phyloP scores from a whole-genome alignment of 2,797 vertebrate species.

The Emys orbicularis region DNA sequence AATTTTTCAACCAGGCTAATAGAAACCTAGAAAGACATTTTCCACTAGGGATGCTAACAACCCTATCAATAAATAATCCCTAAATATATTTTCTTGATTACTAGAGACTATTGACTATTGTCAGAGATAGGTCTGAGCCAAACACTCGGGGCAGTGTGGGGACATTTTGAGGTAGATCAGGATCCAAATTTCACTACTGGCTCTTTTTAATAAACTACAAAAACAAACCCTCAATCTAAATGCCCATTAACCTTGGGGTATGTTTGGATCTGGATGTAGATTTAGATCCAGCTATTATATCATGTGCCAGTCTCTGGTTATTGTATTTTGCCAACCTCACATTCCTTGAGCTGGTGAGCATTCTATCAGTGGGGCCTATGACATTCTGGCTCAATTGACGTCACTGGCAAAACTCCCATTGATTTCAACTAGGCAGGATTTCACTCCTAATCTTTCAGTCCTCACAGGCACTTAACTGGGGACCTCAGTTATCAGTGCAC shows the following conservation, averaged over 20 bases:
- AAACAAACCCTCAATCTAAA: background rate
- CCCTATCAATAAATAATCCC: background rate
- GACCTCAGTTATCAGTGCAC: rapidly evolving
- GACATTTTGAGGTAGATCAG: background rate
- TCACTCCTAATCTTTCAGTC: background rate
- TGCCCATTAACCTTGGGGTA: background rate
- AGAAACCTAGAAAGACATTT: background rate
- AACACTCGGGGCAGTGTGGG: background rate
- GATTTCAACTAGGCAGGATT: background rate
- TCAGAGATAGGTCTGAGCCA: background rate
- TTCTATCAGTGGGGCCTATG: background rate
- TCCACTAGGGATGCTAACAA: background rate
- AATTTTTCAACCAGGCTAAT: background rate
- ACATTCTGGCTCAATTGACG: background rate
- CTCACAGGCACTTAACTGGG: background rate
- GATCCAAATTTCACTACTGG: background rate
- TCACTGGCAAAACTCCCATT: background rate
- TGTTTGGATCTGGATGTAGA: background rate
- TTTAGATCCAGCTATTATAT: background rate
- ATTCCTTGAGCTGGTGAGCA: background rate
- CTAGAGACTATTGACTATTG: background rate
- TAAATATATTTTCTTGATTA: background rate
- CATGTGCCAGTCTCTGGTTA: background rate
- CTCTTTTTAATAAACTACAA: background rate
- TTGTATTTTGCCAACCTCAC: background rate